Evolutionary conservation across 1,140 invertebrate genomes (phyloP).

Genomic region (Drosophila trapezifrons): DNA sequence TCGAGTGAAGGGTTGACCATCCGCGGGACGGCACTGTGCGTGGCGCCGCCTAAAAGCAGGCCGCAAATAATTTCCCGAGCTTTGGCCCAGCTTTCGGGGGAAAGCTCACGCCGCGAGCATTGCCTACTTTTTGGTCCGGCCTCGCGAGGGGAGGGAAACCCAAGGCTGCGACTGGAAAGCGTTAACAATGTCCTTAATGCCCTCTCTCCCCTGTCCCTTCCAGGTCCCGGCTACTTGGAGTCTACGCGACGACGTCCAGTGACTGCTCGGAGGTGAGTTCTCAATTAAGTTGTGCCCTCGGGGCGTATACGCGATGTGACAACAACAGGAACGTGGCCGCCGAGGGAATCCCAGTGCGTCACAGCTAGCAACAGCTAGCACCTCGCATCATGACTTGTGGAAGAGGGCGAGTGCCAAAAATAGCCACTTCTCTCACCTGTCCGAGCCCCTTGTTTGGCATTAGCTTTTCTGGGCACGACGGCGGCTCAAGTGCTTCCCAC

Average conservation of each 20-base stretch:
- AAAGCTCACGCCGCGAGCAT: neutral
- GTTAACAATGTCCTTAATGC: slow-evolving; percentile 2
- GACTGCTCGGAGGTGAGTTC: slow-evolving; percentile 13
- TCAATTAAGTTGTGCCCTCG: neutral
- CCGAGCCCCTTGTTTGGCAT: slow-evolving; percentile 44
- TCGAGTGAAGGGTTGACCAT: neutral
- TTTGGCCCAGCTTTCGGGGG: neutral
- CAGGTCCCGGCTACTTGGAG: neutral
- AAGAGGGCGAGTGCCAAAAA: slow-evolving; percentile 46
- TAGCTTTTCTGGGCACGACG: slow-evolving; percentile 4
- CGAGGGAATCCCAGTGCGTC: slow-evolving; percentile 45
- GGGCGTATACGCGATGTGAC: slow-evolving; percentile 30
- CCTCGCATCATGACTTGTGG: slow-evolving; percentile 34
- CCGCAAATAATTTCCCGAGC: neutral
- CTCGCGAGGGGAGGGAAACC: too few relatives aligned
- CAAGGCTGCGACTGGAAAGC: neutral
- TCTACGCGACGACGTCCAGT: neutral
- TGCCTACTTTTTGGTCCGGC: slow-evolving; percentile 6
- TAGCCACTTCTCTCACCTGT: slow-evolving; percentile 43
- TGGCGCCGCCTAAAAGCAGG: neutral
- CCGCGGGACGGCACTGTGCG: slow-evolving; percentile 2
- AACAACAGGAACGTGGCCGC: slow-evolving; percentile 6
- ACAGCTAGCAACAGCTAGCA: slow-evolving; percentile 19
- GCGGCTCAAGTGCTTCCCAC: slow-evolving; percentile 43
- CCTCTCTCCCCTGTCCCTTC: neutral